phyloP scores from a whole-genome alignment of 2,888 invertebrate species.

The Sesia bembeciformis region DNA sequence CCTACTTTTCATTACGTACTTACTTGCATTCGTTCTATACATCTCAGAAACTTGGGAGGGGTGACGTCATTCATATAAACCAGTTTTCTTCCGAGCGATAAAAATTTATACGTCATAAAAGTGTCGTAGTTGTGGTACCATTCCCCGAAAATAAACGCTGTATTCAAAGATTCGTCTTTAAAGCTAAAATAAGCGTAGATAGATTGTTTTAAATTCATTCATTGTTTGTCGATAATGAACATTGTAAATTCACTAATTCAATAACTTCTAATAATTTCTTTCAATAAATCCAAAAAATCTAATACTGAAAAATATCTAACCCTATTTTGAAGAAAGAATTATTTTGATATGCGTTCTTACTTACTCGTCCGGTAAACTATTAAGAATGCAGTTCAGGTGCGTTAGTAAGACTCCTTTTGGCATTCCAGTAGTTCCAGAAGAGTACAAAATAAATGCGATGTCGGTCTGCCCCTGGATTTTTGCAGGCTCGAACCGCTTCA shows the following conservation, averaged over 20 bases:
- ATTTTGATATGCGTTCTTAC: slow-evolving; percentile 9
- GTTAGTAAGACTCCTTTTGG: slow-evolving; percentile 79
- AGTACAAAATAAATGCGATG: slow-evolving; percentile 70
- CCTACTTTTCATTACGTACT: slow-evolving; percentile 3
- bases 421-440: slow-evolving; percentile 81
- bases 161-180: slow-evolving; percentile 28
- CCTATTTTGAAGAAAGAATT: too few relatives aligned
- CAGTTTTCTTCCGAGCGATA: slow-evolving; percentile 37
- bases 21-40: slow-evolving; percentile 27
- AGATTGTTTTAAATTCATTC: too few relatives aligned
- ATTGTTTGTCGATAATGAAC: too few relatives aligned
- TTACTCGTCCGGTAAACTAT: slow-evolving; percentile 40
- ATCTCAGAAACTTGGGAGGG: slow-evolving; percentile 21
- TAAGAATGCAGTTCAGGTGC: slow-evolving; percentile 69
- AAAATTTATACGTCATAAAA: slow-evolving; percentile 45
- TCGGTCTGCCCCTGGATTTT: slow-evolving; percentile 54
- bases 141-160: slow-evolving; percentile 36
- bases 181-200: slow-evolving; percentile 25
- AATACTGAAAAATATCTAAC: too few relatives aligned
- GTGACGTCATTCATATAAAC: slow-evolving; percentile 27
- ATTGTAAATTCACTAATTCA: too few relatives aligned
- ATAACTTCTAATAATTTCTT: not conserved
- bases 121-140: slow-evolving; percentile 54
- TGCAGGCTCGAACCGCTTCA: slow-evolving; percentile 46
- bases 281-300: not conserved